These are phyloP conservation scores for Hyphantria cunea DNA, from an alignment of 1,140 invertebrate species.

Conservation along the genomic window DNA sequence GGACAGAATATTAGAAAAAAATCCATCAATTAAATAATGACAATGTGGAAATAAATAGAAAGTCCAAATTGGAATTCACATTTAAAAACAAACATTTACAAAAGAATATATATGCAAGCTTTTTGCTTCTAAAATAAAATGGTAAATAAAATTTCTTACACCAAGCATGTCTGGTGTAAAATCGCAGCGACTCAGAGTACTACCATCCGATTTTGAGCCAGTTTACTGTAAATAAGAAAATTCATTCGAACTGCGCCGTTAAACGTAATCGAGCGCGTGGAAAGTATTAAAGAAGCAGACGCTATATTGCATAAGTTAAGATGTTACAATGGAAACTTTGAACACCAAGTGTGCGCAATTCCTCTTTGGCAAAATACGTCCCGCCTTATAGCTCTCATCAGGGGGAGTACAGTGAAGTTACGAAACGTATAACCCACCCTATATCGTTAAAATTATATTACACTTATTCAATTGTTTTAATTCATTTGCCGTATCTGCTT, in stretches of 20 bases:
- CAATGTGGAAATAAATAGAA: too few species aligned
- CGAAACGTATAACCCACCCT: slow-evolving; percentile 26
- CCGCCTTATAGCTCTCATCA: slow-evolving; percentile 43
- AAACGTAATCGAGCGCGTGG: slow-evolving; percentile 76
- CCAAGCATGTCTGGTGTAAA: slow-evolving; percentile 65
- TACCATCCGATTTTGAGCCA: slow-evolving; percentile 59
- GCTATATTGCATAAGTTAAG: slow-evolving; percentile 80
- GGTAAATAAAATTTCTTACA: slow-evolving; percentile 50
- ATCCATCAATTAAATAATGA: too few species aligned
- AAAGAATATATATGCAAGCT: slow-evolving; percentile 12
- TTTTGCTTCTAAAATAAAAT: slow-evolving; percentile 22
- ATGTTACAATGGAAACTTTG: slow-evolving; percentile 79
- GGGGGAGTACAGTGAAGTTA: slow-evolving; percentile 41
- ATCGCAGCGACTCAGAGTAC: slow-evolving; percentile 59
- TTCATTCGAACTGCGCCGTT: slow-evolving; percentile 71
- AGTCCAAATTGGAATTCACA: too few species aligned
- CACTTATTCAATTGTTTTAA: slow-evolving; percentile 23
- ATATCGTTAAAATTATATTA: slow-evolving; percentile 20
- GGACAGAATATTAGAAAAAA: too few species aligned
- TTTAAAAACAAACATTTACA: neutral
- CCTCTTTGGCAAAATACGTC: slow-evolving; percentile 64
- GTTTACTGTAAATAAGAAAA: slow-evolving; percentile 78
- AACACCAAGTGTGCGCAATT: slow-evolving; percentile 71
- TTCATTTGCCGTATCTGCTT: neutral
- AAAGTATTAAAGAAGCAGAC: slow-evolving; percentile 79